Evolutionary conservation across 2,113 vertebrate species (phyloP).

Genomic region (Pleuronectes platessa): DNA sequence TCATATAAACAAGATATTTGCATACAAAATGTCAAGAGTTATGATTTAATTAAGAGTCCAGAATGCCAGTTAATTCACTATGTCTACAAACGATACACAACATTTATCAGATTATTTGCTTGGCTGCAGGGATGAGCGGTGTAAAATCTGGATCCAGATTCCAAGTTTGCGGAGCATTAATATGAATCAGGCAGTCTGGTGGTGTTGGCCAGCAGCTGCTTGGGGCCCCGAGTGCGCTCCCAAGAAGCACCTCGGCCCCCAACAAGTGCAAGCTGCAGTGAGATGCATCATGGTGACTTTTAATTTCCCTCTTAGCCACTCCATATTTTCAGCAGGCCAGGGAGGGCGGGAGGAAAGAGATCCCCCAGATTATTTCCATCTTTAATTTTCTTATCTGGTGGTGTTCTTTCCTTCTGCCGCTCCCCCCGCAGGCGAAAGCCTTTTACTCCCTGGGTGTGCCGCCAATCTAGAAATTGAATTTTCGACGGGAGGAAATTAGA

Average conservation of each 20-base stretch:
- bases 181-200: conserved; percentile 59
- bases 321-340: conserved; percentile 66
- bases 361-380: conserved; percentile 75
- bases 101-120: neutral
- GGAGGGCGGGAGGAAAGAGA: conserved; percentile 58
- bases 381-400: conserved; percentile 78
- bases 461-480: conserved; percentile 76
- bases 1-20: neutral
- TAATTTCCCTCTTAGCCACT: conserved; percentile 73
- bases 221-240: conserved; percentile 47
- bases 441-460: conserved; percentile 64
- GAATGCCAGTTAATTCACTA: neutral
- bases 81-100: neutral
- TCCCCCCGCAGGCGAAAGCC: conserved; percentile 43
- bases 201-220: conserved; percentile 60
- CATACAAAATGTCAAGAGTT: neutral
- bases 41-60: neutral
- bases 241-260: conserved; percentile 54
- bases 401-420: conserved; percentile 40
- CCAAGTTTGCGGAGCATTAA: conserved; percentile 71
- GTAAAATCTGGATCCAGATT: conserved; percentile 35
- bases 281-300: conserved; percentile 68
- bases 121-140: conserved; percentile 32
- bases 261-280: conserved; percentile 69
- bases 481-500: conserved; percentile 70